Conservation (phyloP, 2,888 invertebrate species). For the Julus scandinavius region DNA sequence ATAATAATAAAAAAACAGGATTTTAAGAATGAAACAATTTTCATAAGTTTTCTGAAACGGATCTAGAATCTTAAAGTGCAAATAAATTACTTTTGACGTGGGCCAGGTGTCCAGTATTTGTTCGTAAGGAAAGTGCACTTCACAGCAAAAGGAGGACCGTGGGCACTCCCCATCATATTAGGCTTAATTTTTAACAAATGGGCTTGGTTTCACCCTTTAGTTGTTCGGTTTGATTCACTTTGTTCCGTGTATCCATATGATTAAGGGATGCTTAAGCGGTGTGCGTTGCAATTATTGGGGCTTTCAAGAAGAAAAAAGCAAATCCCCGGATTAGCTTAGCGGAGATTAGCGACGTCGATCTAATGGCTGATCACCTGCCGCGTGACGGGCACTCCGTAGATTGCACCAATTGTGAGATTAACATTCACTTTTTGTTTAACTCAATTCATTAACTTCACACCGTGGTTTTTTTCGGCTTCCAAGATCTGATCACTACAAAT, state of each 20-base stretch:
- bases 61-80: background rate
- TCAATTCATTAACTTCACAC: conserved; percentile 53
- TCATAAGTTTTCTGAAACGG: background rate
- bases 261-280: conserved; percentile 3
- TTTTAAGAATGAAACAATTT: background rate
- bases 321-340: conserved; percentile 47
- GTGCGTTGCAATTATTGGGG: background rate
- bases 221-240: conserved; percentile 6
- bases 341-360: conserved; percentile 48
- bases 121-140: background rate
- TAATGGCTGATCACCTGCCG: conserved; percentile 47
- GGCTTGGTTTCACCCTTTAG: conserved; percentile 37
- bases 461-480: background rate
- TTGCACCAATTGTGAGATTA: conserved; percentile 43
- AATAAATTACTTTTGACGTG: background rate
- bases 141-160: background rate
- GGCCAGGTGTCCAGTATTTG: conserved; percentile 27
- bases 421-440: conserved; percentile 46
- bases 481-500: conserved; percentile 17
- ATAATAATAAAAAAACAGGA: too few relatives aligned
- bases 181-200: background rate
- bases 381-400: conserved; percentile 13
- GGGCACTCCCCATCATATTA: conserved; percentile 34
- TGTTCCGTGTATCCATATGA: conserved; percentile 34
- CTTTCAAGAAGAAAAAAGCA: conserved; percentile 7